Evolutionary conservation across 2,113 vertebrate genomes (phyloP), one percentile per base, ranked within the genome.

Genomic region (Aspiorhynchus laticeps): DNA sequence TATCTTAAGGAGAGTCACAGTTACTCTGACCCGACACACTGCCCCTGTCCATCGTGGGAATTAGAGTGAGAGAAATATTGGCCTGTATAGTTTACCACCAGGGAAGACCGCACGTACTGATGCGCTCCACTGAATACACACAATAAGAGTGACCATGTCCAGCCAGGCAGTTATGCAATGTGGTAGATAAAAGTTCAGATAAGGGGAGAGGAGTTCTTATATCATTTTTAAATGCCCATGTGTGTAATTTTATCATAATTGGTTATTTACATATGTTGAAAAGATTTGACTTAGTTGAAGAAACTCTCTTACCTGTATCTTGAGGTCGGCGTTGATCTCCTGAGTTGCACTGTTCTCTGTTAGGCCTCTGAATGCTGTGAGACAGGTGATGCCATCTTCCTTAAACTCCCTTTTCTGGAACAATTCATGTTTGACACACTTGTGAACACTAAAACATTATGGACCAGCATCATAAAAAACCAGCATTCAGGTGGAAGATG

Each of bases 231-330:
- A 69, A 31, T 21, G 59, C 59, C 8, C 6, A 17, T 11, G 24
- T 74, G 11, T 17, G 0, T 33, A 21, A 53, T 11, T 28, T 3
- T 7, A n/a, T 17, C 43, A 48, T 31, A 3, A 31, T 79, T 21
- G 10, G 7, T 31, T 48, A 28, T 48, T 76, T 76, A 28, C 21
- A 48, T 26, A 46, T 48, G 24, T 14, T 6, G 5, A 33, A 33
- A 71, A 17, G 3, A 43, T 21, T 65, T 46, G 38, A 9, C 14
- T 59, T 33, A 11, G n/a, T 24, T 4, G 8, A 4, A 26, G 41
- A 26, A 4, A 51, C 77, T 21, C n/a, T 81, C 92, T 94, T 87
- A 97, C 97, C 93, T 86, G 83, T 63, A 97, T 90, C 61, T 90
- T 88, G 19, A 28, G 74, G 46, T 93, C 93, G 61, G 79, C 87